Conservation (phyloP, 1,140 invertebrate genomes). For the Gonatopus flavifemur region DNA sequence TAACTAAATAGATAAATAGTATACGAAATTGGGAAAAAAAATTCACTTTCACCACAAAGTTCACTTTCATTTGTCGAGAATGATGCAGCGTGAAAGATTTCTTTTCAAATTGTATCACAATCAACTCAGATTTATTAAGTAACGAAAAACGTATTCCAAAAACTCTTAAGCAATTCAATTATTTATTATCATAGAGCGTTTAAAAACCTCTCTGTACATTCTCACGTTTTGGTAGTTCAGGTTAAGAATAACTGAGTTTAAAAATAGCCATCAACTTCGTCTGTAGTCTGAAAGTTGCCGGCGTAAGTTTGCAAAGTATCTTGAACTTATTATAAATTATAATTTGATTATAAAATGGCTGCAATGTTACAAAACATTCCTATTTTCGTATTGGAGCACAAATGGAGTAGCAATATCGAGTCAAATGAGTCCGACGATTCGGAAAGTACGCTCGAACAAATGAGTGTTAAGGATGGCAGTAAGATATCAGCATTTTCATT, state of each 20-base stretch:
- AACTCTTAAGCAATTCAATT: no score
- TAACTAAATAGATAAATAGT: no score
- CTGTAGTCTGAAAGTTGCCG: constrained; percentile 19
- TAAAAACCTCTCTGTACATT: constrained; percentile 12
- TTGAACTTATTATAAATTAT: constrained; percentile 18
- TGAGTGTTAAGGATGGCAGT: constrained; percentile 28
- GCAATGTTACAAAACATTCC: constrained; percentile 51
- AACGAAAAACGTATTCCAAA: no score
- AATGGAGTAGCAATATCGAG: constrained; percentile 53
- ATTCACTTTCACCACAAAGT: no score
- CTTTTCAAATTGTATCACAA: no score
- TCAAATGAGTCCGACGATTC: constrained; percentile 38
- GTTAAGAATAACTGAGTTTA: constrained; percentile 51
- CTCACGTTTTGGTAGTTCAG: no score
- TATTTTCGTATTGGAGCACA: constrained; percentile 49
- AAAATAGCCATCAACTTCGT: constrained; percentile 43
- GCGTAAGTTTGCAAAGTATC: constrained; percentile 23
- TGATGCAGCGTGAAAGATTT: no score
- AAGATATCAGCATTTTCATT: no score
- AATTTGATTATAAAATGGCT: constrained; percentile 45
- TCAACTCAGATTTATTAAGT: no score
- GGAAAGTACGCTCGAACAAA: no score
- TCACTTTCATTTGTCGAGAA: no score
- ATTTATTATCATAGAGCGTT: constrained; percentile 4
- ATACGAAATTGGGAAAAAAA: no score